Evolutionary conservation across 2,113 vertebrate species (phyloP).

Genomic region (Leptodactylus fuscus): DNA sequence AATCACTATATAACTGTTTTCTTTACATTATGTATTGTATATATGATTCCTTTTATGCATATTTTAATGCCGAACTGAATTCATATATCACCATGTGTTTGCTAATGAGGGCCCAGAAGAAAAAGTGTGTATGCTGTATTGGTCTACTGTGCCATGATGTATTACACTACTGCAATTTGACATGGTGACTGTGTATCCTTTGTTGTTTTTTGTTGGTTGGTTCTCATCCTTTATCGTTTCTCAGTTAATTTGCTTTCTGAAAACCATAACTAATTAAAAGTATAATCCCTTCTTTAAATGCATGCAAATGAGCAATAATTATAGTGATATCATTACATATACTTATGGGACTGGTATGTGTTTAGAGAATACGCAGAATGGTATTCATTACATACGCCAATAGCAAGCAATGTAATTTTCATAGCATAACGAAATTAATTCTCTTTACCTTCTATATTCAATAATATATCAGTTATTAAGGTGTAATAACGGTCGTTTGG

Average conservation of each 20-base stretch:
- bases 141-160: neutral
- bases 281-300: neutral
- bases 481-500: neutral
- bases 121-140: neutral
- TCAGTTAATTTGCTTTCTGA: neutral
- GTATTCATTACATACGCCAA: neutral
- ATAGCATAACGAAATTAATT: neutral
- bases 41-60: too few relatives aligned
- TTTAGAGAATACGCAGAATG: neutral
- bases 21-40: too few relatives aligned
- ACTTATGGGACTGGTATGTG: neutral
- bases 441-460: neutral
- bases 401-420: neutral
- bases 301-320: neutral
- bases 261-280: neutral
- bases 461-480: neutral
- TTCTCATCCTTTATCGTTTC: neutral
- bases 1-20: too few relatives aligned
- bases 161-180: neutral
- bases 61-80: too few relatives aligned
- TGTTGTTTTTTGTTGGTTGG: neutral
- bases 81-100: neutral
- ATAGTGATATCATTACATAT: neutral
- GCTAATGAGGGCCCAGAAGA: neutral
- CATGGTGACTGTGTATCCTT: neutral